These are phyloP conservation scores for Eueides isabella DNA, from an alignment of 1,140 invertebrate species.

Conservation along the genomic window DNA sequence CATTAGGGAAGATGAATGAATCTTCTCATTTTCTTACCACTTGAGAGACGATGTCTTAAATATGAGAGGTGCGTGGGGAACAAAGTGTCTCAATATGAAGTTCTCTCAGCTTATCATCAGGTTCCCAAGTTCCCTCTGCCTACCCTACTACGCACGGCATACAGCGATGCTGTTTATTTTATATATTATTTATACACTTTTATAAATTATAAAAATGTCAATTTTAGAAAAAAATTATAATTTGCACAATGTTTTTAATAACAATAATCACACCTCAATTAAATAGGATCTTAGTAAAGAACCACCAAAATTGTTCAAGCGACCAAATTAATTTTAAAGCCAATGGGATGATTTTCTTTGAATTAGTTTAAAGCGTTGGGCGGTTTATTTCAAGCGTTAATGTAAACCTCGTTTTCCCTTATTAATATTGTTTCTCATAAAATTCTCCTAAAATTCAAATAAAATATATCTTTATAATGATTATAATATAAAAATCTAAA, in stretches of 20 bases:
- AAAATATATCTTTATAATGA: background rate
- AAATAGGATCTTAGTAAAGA: slow-evolving; percentile 35
- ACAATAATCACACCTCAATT: slow-evolving; percentile 24
- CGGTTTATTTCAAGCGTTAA: slow-evolving; percentile 62
- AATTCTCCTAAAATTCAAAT: background rate
- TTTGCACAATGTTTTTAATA: background rate
- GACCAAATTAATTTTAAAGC: slow-evolving; percentile 48
- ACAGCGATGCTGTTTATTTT: background rate
- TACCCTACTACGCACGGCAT: too few relatives aligned
- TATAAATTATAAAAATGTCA: background rate
- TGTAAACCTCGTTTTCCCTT: slow-evolving; percentile 54
- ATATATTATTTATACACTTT: background rate
- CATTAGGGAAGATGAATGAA: too few relatives aligned
- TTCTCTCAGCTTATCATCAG: too few relatives aligned
- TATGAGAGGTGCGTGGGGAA: too few relatives aligned
- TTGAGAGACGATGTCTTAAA: too few relatives aligned
- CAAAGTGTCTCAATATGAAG: too few relatives aligned
- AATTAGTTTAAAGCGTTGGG: slow-evolving; percentile 63
- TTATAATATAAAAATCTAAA: too few relatives aligned
- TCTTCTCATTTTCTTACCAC: too few relatives aligned
- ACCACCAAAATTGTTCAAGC: slow-evolving; percentile 39
- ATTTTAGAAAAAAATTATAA: background rate
- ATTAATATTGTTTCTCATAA: background rate
- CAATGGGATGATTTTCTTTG: slow-evolving; percentile 47
- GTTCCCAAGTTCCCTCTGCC: too few relatives aligned